Conservation (phyloP, 2,888 invertebrate genomes). For the Orthosia gothica region DNA sequence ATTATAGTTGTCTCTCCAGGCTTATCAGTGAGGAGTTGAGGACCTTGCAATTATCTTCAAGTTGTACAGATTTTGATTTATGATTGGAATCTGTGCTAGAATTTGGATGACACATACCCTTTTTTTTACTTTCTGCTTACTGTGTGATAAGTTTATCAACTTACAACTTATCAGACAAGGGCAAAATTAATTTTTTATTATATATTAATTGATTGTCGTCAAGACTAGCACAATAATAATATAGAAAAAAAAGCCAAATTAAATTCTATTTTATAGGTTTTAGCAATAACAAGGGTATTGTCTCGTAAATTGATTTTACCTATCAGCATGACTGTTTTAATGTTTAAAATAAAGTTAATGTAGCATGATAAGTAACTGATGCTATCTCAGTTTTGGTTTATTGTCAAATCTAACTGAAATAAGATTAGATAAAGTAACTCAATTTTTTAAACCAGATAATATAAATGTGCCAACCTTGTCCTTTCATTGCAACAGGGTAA, state of each 20-base stretch:
- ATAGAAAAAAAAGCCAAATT: background rate
- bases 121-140: background rate
- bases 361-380: slow-evolving; percentile 13
- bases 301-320: background rate
- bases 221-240: background rate
- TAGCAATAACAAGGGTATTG: background rate
- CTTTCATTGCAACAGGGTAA: background rate
- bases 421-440: slow-evolving; percentile 45
- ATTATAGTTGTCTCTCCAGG: slow-evolving; percentile 31
- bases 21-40: slow-evolving; percentile 32
- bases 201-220: background rate
- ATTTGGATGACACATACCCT: slow-evolving; percentile 7
- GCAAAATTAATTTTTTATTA: background rate
- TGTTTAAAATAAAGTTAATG: slow-evolving; percentile 2
- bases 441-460: background rate
- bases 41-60: slow-evolving; percentile 20
- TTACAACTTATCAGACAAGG: background rate
- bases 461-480: background rate
- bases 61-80: slow-evolving; percentile 10
- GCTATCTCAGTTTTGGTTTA: slow-evolving; percentile 30
- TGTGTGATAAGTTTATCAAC: background rate
- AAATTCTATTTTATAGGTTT: background rate
- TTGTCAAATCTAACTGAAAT: slow-evolving; percentile 11
- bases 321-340: slow-evolving; percentile 16
- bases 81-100: background rate